phyloP scores from a whole-genome alignment of 2,113 vertebrate genomes.

The Oncorhynchus tshawytscha region DNA sequence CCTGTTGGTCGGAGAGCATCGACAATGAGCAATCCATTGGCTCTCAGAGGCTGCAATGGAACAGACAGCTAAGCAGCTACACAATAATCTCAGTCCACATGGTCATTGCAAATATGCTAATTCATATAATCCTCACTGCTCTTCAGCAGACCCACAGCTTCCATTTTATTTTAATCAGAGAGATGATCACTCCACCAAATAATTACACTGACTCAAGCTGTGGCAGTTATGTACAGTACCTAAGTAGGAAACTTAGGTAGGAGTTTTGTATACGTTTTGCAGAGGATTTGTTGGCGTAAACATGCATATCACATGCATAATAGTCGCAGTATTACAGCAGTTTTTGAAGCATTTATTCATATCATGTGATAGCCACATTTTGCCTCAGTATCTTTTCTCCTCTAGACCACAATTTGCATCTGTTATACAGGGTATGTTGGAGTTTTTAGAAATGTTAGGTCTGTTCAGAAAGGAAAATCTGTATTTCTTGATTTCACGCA shows the following conservation, averaged over 20 bases:
- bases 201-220: background rate
- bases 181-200: background rate
- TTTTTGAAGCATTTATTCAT: background rate
- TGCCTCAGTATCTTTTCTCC: background rate
- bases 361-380: background rate
- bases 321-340: background rate
- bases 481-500: background rate
- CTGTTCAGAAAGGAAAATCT: slow-evolving; percentile 34
- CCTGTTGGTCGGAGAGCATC: too few relatives aligned
- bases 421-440: background rate
- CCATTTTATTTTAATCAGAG: slow-evolving; percentile 38
- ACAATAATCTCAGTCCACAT: slow-evolving; percentile 65
- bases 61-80: slow-evolving; percentile 54
- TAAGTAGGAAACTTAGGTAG: background rate
- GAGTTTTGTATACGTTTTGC: background rate
- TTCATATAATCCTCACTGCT: slow-evolving; percentile 66
- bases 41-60: slow-evolving; percentile 65
- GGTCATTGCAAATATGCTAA: slow-evolving; percentile 71
- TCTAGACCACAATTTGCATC: background rate
- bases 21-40: slow-evolving; percentile 60
- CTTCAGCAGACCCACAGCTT: slow-evolving; percentile 28
- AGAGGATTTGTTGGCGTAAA: background rate
- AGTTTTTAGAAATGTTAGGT: slow-evolving; percentile 22
- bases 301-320: background rate
- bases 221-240: background rate